Percentiles rank a stretch among this genome's conserved stretches.
phyloP scores from a whole-genome alignment of 2,113 vertebrate species.

The Heterotilapia buettikoferi region DNA sequence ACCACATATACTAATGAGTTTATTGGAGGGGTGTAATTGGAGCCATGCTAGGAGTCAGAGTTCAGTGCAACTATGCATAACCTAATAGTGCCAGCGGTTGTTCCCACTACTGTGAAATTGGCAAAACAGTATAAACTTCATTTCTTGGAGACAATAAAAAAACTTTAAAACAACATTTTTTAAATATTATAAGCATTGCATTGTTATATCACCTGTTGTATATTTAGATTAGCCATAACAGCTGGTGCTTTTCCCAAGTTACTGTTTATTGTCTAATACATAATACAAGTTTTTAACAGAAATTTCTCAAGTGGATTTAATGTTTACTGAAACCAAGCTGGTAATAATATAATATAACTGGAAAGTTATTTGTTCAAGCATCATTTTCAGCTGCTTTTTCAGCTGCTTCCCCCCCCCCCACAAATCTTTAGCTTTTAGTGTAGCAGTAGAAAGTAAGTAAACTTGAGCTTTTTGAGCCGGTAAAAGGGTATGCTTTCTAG shows the following conservation, averaged over 20 bases:
- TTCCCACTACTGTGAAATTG: neutral
- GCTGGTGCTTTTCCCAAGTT: neutral
- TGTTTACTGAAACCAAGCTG: neutral
- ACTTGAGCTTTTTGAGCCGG: neutral
- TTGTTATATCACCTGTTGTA: neutral
- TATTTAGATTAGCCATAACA: neutral
- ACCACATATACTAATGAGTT: neutral
- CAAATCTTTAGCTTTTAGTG: neutral
- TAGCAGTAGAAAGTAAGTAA: neutral
- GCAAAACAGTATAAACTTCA: neutral
- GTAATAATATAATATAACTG: neutral
- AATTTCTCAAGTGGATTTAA: neutral
- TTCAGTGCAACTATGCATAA: neutral
- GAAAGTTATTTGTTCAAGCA: neutral
- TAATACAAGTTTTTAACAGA: neutral
- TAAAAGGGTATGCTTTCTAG: conserved; percentile 28
- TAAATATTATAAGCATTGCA: neutral
- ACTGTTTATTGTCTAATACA: neutral
- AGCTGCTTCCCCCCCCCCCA: neutral
- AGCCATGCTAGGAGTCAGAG: neutral
- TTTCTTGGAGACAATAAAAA: neutral
- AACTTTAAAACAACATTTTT: neutral
- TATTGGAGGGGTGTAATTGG: neutral
- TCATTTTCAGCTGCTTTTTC: neutral
- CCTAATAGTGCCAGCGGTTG: neutral